Evolutionary conservation across 2,113 vertebrate species (phyloP).

Genomic region (Pterocles burchelli): DNA sequence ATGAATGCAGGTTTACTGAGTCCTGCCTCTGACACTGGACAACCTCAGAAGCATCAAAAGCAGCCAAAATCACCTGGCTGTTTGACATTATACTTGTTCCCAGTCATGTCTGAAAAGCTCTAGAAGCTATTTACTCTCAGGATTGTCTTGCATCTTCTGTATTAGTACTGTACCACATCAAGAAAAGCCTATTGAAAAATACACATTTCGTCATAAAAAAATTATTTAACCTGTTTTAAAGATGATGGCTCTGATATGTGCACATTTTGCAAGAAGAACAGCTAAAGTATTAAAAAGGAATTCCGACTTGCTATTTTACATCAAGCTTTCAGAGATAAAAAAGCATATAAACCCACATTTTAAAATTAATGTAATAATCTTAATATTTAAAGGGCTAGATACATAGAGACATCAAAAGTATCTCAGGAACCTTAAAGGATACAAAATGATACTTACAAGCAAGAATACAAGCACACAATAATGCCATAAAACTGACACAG

Average conservation of each 20-base stretch:
- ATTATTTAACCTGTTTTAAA: slow-evolving; percentile 27
- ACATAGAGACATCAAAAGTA: neutral
- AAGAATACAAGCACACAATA: neutral
- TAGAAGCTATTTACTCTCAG: slow-evolving; percentile 12
- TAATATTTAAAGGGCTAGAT: slow-evolving; percentile 13
- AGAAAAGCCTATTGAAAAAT: slow-evolving; percentile 17
- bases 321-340: neutral
- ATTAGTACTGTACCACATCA: neutral
- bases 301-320: neutral
- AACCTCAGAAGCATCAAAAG: neutral
- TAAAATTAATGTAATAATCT: neutral
- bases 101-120: neutral
- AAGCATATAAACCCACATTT: neutral
- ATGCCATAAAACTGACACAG: neutral
- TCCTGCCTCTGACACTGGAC: neutral
- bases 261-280: neutral
- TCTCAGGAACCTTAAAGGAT: neutral
- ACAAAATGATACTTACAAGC: neutral
- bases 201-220: slow-evolving; percentile 13
- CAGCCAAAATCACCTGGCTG: neutral
- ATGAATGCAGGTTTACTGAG: neutral
- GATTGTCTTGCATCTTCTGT: neutral
- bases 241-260: neutral
- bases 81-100: neutral
- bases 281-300: neutral